Percentiles rank a stretch among this genome's conserved stretches.
phyloP scores from a whole-genome alignment of 2,888 invertebrate species.

The Tenodera sinensis region DNA sequence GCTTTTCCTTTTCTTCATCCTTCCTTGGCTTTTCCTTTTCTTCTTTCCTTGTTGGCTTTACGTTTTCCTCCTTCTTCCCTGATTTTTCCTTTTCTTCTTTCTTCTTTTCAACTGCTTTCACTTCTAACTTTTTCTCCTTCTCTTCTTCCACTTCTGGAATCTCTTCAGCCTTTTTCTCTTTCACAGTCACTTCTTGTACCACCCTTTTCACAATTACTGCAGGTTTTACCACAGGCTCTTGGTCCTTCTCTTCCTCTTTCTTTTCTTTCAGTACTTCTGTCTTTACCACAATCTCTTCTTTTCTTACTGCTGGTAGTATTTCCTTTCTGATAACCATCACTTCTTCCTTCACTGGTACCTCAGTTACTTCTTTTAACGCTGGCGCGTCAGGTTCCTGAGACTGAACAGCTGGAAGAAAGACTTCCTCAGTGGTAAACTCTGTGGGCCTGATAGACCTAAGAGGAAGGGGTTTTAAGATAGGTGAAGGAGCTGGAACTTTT shows the following conservation, averaged over 20 bases:
- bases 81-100: neutral
- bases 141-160: neutral
- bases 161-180: neutral
- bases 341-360: neutral
- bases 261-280: neutral
- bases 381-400: neutral
- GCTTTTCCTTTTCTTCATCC: neutral
- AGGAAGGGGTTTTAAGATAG: neutral
- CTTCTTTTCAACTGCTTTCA: neutral
- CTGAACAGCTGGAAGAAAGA: neutral
- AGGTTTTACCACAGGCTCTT: neutral
- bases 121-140: neutral
- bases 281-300: neutral
- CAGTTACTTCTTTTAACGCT: neutral
- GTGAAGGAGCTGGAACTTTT: neutral
- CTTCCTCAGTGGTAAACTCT: neutral
- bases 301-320: neutral
- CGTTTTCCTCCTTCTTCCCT: neutral
- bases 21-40: slow-evolving; percentile 34
- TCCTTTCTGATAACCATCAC: neutral
- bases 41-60: neutral
- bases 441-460: neutral
- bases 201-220: neutral
- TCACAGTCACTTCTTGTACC: neutral
- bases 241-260: neutral